Percentiles rank a stretch among this genome's conserved stretches.
These are phyloP conservation scores for Morelia viridis DNA, from an alignment of 2,797 vertebrate genomes.

Conservation along the genomic window DNA sequence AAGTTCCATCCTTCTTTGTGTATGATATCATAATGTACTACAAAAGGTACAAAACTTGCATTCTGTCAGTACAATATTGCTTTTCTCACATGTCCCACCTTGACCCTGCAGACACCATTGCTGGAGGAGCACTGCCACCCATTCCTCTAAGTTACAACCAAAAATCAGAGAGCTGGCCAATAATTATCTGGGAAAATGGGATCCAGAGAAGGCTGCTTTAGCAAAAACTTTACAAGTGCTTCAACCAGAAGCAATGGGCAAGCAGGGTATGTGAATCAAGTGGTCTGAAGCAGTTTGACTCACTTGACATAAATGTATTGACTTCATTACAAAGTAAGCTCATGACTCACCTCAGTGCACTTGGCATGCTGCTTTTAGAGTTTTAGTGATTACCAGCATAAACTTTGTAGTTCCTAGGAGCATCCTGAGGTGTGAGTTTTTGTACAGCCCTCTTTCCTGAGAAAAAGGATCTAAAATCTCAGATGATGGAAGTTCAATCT, in stretches of 20 bases:
- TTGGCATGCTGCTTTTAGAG: neutral
- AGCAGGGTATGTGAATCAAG: neutral
- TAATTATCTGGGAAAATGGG: neutral
- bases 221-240: neutral
- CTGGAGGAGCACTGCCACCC: neutral
- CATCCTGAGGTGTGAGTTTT: neutral
- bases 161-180: neutral
- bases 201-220: neutral
- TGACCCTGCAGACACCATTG: neutral
- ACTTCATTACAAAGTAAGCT: neutral
- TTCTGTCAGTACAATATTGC: neutral
- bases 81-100: neutral
- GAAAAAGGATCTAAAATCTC: too few relatives aligned
- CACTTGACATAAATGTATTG: neutral
- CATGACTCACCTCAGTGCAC: neutral
- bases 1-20: neutral
- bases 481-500: too few relatives aligned
- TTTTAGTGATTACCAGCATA: neutral
- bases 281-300: neutral
- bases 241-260: neutral
- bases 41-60: neutral
- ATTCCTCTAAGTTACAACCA: neutral
- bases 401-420: neutral
- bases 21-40: neutral
- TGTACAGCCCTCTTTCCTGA: too few relatives aligned